Base-by-base conservation (phyloP, 2,113 vertebrate genomes). In the Regulus satrapa region DNA sequence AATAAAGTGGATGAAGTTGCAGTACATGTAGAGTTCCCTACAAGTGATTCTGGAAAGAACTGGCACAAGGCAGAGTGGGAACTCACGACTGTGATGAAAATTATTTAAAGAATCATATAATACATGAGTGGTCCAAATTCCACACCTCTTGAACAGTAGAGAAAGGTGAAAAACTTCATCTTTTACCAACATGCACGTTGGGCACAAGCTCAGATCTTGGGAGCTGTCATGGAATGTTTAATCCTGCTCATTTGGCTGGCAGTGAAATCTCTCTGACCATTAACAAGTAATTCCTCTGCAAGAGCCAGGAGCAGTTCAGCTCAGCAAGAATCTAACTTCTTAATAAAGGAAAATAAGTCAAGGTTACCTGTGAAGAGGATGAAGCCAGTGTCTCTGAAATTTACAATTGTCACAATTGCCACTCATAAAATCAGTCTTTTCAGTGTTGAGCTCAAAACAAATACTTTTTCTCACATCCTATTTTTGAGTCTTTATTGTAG, bases 401-500 rank as follows among this genome's bases (percentile, higher is more conserved):
- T 94, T 45, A 18, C 58, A 90, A 31, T 7, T 76, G 46, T 15
- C 72, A 74, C 28, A 74, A 68, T 7, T 26, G 16, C 31, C 25
- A 19, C 32, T n/a, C 26, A 46, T 7, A 46, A 66, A 73, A 49
- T n/a, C 62, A 72, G 20, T 34, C 16, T 90, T 93, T 79, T 43
- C 54, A 63, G 8, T 20, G 19, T 45, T 76, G 48, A 26, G 8
- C 48, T 91, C 36, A 77, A 94, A 88, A 71, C 45, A 91, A 92
- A 38, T 6, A 36, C 10, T 34, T 93, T 58, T 41, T 40, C 59
- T 89, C 80, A 71, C 41, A 18, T 3, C 46, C 64, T 91, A 87
- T 89, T 86, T 95, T 92, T 46, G 67, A 87, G 34, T 48, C 46
- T 63, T 74, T n/a, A n/a, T 64, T 89, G 73, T 87, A 78, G 84